A percentile compares a stretch with the other conserved stretches of the same genome.
phyloP scores from a whole-genome alignment of 1,140 invertebrate species.

The Brachionus plicatilis region DNA sequence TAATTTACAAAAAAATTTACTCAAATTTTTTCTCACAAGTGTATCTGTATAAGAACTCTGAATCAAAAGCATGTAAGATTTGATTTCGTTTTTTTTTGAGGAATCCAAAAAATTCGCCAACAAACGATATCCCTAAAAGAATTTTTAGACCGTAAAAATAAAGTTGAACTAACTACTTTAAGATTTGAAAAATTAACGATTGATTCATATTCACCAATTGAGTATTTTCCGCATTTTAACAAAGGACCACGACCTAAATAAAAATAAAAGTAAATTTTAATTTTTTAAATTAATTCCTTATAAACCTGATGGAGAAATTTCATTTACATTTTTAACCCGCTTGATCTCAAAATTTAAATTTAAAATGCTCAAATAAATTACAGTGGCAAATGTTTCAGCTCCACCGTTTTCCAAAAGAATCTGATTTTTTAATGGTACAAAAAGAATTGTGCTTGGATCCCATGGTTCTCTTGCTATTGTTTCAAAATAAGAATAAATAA shows the following conservation, averaged over 20 bases:
- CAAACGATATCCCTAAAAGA: background rate
- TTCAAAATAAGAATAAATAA: background rate
- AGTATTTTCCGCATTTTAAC: slow-evolving; percentile 35
- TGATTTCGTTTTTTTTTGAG: slow-evolving; percentile 21
- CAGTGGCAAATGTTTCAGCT: slow-evolving; percentile 16
- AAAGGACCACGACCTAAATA: background rate
- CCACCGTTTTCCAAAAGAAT: background rate
- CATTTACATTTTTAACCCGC: slow-evolving; percentile 10
- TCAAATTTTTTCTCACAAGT: background rate
- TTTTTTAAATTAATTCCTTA: too few relatives aligned
- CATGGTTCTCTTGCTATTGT: slow-evolving; percentile 25
- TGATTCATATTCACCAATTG: slow-evolving; percentile 32
- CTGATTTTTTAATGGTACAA: background rate
- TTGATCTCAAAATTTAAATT: slow-evolving; percentile 12
- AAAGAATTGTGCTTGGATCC: background rate
- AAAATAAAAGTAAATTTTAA: background rate
- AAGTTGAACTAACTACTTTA: background rate
- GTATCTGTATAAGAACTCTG: background rate
- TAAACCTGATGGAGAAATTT: slow-evolving; percentile 34
- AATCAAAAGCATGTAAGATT: slow-evolving; percentile 15
- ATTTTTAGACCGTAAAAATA: background rate
- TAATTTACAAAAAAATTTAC: background rate
- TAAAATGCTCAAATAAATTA: slow-evolving; percentile 26
- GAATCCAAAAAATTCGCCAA: background rate
- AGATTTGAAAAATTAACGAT: slow-evolving; percentile 39